Evolutionary conservation across 2,888 invertebrate genomes (phyloP).

Genomic region (Bruchidius siliquastri): DNA sequence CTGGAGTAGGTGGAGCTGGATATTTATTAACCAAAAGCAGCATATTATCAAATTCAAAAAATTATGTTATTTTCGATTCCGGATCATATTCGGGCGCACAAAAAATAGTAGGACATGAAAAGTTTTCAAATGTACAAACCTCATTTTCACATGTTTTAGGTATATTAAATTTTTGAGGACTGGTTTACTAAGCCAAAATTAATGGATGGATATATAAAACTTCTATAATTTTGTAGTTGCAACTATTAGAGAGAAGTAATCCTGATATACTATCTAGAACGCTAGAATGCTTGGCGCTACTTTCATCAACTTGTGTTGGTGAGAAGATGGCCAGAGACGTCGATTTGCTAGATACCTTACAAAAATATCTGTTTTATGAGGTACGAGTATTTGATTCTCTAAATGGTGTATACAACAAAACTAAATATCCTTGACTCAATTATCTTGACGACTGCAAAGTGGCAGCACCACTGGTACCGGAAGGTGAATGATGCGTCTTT

Average conservation of each 20-base stretch:
- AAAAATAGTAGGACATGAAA: no score
- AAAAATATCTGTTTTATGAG: conserved; percentile 36
- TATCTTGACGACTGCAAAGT: no score
- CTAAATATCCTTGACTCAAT: no score
- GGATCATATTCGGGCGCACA: no score
- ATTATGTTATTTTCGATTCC: no score
- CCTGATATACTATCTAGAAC: conserved; percentile 32
- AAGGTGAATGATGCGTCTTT: no score
- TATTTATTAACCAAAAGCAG: no score
- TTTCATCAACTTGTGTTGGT: conserved; percentile 39
- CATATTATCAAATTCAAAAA: no score
- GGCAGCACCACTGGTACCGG: no score
- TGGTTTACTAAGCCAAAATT: neutral
- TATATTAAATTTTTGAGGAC: neutral
- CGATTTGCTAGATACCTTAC: conserved; percentile 37
- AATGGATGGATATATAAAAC: neutral
- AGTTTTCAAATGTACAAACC: no score
- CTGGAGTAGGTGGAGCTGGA: no score
- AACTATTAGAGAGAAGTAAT: conserved; percentile 34
- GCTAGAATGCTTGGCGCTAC: conserved; percentile 37
- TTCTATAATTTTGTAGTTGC: conserved; percentile 20
- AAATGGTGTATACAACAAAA: neutral
- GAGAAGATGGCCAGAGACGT: conserved; percentile 40
- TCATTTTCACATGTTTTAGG: neutral
- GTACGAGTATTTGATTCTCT: conserved; percentile 26